Percentiles rank a stretch among this genome's conserved stretches.
phyloP scores from a whole-genome alignment of 2,113 vertebrate species.

The Tachysurus vachellii region DNA sequence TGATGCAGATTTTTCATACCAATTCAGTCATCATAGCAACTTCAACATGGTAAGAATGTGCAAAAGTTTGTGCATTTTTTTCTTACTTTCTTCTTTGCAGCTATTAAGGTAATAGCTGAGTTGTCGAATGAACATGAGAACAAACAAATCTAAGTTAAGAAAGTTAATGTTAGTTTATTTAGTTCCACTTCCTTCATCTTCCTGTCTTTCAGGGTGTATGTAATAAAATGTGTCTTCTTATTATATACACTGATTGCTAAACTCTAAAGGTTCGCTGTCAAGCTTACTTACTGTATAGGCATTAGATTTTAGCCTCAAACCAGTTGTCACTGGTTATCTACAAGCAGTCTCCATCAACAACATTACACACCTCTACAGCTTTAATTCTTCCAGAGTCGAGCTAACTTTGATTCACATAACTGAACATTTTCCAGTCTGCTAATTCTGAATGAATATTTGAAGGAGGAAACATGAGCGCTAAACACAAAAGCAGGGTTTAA shows the following conservation, averaged over 20 bases:
- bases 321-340: not conserved
- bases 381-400: too few species aligned
- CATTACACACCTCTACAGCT: not conserved
- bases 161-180: not conserved
- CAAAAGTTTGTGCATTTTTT: not conserved
- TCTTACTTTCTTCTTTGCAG: not conserved
- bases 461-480: not conserved
- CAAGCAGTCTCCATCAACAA: not conserved
- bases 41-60: not conserved
- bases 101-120: not conserved
- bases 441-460: not conserved
- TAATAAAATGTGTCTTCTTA: too few species aligned
- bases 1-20: not conserved
- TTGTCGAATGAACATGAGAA: not conserved
- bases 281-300: too few species aligned
- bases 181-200: not conserved
- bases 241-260: not conserved
- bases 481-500: conserved; percentile 1
- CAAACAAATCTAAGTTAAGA: not conserved
- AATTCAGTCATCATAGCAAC: not conserved
- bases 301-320: not conserved
- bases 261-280: not conserved
- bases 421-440: not conserved
- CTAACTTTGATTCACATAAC: not conserved
- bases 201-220: not conserved